phyloP scores from a whole-genome alignment of 2,797 vertebrate genomes.

The Balearica regulorum region DNA sequence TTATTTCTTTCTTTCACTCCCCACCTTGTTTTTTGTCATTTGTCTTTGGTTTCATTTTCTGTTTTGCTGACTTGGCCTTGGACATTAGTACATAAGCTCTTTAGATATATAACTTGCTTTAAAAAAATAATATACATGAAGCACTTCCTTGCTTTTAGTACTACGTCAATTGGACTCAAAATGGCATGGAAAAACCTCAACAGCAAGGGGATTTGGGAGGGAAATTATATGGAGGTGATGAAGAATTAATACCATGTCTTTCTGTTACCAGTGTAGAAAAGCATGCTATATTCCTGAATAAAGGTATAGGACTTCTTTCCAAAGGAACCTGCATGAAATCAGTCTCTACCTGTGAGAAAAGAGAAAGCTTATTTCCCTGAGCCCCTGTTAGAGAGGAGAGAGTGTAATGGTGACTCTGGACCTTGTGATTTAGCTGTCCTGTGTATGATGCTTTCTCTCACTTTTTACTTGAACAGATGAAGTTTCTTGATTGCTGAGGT shows the following conservation, averaged over 20 bases:
- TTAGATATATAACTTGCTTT: not conserved
- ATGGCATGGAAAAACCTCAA: not conserved
- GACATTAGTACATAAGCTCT: not conserved
- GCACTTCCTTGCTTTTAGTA: not conserved
- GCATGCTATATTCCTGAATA: not conserved
- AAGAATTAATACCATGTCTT: not conserved
- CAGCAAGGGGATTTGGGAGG: not conserved
- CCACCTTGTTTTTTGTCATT: not conserved
- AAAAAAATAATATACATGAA: not conserved
- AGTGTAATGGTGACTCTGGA: not conserved
- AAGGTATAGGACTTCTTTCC: not conserved
- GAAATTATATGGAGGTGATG: not conserved
- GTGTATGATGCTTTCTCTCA: not conserved
- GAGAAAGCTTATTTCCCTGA: not conserved
- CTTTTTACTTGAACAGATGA: not conserved
- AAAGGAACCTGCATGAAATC: not conserved
- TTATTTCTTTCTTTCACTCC: not conserved
- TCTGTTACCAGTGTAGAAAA: not conserved
- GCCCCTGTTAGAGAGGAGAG: not conserved
- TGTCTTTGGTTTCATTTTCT: not conserved
- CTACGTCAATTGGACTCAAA: not conserved
- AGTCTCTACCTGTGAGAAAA: not conserved
- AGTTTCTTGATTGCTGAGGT: not conserved
- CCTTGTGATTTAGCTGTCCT: not conserved
- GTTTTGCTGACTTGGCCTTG: not conserved